Evolutionary conservation across 2,888 invertebrate genomes (phyloP).

Genomic region (Torymus aiolomorphi): DNA sequence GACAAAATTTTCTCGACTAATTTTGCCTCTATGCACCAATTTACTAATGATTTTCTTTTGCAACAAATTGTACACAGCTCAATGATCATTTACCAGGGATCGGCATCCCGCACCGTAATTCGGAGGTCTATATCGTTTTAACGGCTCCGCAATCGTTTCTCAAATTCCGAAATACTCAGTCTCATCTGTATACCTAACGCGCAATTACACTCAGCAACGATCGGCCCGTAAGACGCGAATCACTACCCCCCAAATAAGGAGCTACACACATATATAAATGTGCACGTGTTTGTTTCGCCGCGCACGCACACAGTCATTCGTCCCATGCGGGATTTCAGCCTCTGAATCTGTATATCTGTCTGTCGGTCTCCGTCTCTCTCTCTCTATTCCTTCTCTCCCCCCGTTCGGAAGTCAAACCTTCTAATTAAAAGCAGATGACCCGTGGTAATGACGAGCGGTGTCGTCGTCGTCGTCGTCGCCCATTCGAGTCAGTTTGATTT

Average conservation of each 20-base stretch:
- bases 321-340: too few species aligned
- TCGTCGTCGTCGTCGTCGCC: neutral
- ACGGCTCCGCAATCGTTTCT: conserved; percentile 19
- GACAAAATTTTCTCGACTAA: too few species aligned
- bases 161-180: conserved; percentile 12
- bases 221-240: conserved; percentile 1
- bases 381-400: too few species aligned
- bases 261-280: neutral
- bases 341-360: too few species aligned
- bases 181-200: neutral
- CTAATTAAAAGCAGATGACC: conserved; percentile 71
- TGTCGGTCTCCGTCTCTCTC: too few species aligned
- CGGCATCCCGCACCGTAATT: neutral
- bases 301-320: too few species aligned
- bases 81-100: neutral
- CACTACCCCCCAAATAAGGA: neutral
- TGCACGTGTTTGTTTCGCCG: too few species aligned
- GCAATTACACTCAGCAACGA: neutral
- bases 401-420: conserved; percentile 25
- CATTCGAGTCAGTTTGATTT: conserved; percentile 28
- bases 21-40: too few species aligned
- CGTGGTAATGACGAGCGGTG: conserved; percentile 62
- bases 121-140: neutral
- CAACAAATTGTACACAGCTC: neutral
- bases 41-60: neutral